Evolutionary conservation across 2,888 invertebrate genomes (phyloP), one percentile per base, ranked within the genome.

Genomic region (Papilio demoleus): DNA sequence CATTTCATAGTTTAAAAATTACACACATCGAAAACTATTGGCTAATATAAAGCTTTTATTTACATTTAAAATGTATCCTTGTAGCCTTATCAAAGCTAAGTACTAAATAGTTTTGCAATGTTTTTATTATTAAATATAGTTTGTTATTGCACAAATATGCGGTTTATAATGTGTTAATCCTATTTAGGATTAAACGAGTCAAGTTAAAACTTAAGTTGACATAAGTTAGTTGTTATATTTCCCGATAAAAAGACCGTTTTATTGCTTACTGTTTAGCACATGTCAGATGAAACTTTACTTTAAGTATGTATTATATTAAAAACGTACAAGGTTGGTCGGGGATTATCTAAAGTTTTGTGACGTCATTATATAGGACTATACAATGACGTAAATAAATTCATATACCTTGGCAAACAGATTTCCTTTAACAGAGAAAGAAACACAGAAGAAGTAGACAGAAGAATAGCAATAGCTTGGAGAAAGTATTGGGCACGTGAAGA

Each of bases 141-240:
- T 42, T 47, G 34, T 60, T 64, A 50, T 64, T 56, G 14, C 38
- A 59, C 47, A 63, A 63, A 4, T 58, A 59, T 59, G 64, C 58
- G 47, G 27, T 47, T 68, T 38, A n/a, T 31, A 59, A 58, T 60
- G 59, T 59, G 59, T 68, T 68, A 68, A 64, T 68, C 31, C 68
- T n/a, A 64, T 64, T 68, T 68, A 64, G 50, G 68, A 50, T 60
- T 68, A 12, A 68, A 50, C 68, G 17, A 68, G 59, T 59, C 59
- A 38, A 45, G 17, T 4, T 45, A 50, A 27, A 19, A 22, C 31
- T 19, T n/a, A n/a, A 24, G 19, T 34, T 6, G 59, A 19, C 68
- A 60, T 64, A 68, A 68, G 19, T 68, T 68, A 58, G 50, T 38
- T 50, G 59, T 68, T 59, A 68, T 42, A 68, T 68, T 27, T 50